Evolutionary conservation across 2,113 vertebrate genomes (phyloP), one percentile per base, ranked within the genome.

Genomic region (Albula glossodonta): DNA sequence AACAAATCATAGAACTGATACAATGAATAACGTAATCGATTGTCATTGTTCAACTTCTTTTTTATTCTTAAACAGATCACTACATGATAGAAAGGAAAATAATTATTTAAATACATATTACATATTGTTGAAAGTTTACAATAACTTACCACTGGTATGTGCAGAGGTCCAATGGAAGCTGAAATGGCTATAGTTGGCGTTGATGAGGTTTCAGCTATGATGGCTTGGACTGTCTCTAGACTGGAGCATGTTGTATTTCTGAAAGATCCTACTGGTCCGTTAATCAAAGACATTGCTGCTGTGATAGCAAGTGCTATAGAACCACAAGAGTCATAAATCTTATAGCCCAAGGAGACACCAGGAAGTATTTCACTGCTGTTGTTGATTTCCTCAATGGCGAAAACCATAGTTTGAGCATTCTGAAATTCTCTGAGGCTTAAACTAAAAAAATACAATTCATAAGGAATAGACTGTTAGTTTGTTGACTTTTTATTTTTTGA

Each of bases 331-430:
- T 92, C 91, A 86, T 91, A 92, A 74, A 92, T 88, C 81, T 87
- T 90, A 86, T 92, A 92, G n/a, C 91, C 92, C 84, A 92, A 66
- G 51, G 70, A 88, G 52, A 92, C 50, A 22, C 87, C 88, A 56
- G 91, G 91, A 80, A 92, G 90, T 86, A 92, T 86, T 82, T 88
- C 84, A 53, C 83, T 83, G 60, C 87, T 89, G 41, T 91, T 90
- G 83, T 92, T 93, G n/a, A 93, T 90, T 88, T 93, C 88, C 52
- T 92, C 91, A 70, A 92, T 92, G 53, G 92, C 89, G 87, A 92
- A 92, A 25, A 92, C 85, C 92, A 92, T 92, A 79, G 92, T 90
- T 52, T 90, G 90, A 51, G 89, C 90, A 87, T 90, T 91, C 31
- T 91, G 90, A 81, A 92, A 92, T 86, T 90, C 89, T 84, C 91